These are phyloP conservation scores for Alcis repandata DNA, from an alignment of 2,888 invertebrate species.

Conservation along the genomic window DNA sequence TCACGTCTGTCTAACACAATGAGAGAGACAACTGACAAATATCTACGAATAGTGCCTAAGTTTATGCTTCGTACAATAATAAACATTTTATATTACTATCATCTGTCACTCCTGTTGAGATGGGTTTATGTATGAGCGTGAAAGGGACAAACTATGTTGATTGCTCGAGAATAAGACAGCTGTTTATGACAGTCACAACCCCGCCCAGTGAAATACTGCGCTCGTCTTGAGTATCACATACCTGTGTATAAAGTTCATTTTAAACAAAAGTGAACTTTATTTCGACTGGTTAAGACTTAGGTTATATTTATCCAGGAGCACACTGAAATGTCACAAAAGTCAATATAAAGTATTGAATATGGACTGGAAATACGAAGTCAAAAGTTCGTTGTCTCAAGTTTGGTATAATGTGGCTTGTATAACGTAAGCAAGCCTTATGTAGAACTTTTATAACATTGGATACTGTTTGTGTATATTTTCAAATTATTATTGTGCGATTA, in stretches of 20 bases:
- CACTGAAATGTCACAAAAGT: neutral
- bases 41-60: too few species aligned
- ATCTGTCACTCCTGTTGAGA: too few species aligned
- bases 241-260: neutral
- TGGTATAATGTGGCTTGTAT: constrained; percentile 29
- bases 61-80: too few species aligned
- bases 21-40: too few species aligned
- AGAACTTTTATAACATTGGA: constrained; percentile 29
- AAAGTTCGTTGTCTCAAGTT: constrained; percentile 2
- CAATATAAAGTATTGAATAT: neutral
- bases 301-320: neutral
- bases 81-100: too few species aligned
- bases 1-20: too few species aligned
- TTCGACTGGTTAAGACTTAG: neutral
- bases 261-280: neutral
- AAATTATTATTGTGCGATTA: constrained; percentile 4
- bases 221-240: neutral
- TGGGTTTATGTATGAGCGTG: too few species aligned
- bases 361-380: neutral
- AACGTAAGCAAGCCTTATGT: constrained; percentile 33
- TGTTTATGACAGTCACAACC: neutral
- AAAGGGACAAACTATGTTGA: neutral
- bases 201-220: neutral
- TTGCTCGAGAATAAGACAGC: neutral
- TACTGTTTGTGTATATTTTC: constrained; percentile 14